phyloP scores from a whole-genome alignment of 2,888 invertebrate species.

The Patella ulyssiponensis region DNA sequence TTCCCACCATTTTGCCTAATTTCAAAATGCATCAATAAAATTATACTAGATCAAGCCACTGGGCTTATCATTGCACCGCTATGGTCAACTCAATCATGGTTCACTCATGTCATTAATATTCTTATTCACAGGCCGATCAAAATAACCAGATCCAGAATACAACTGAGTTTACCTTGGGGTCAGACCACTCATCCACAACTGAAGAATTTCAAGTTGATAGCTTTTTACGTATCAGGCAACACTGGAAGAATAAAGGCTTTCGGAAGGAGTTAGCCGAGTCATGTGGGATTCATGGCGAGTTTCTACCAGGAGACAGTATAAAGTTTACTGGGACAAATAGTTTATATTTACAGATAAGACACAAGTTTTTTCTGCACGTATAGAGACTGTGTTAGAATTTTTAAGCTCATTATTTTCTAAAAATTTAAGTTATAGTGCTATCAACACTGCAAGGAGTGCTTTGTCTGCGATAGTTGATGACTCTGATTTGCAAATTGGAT shows the following conservation, averaged over 20 bases:
- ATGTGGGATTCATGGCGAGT: conserved; percentile 33
- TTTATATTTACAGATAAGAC: conserved; percentile 28
- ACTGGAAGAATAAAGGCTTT: conserved; percentile 23
- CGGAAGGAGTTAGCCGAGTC: no score
- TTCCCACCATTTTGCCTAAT: conserved; percentile 43
- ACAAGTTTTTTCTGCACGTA: conserved; percentile 33
- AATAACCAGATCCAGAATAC: conserved; percentile 15
- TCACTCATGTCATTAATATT: conserved; percentile 23
- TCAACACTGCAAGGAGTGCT: conserved; percentile 34
- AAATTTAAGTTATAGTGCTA: conserved; percentile 29
- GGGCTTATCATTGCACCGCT: conserved; percentile 30
- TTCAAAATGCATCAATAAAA: conserved; percentile 30
- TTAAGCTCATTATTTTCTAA: conserved; percentile 22
- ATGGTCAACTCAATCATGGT: conserved; percentile 40
- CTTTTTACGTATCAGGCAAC: conserved; percentile 36
- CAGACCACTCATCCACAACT: conserved; percentile 14
- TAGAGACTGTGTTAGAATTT: conserved; percentile 24
- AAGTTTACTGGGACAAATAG: conserved; percentile 30
- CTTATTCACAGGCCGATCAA: conserved; percentile 22
- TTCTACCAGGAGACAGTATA: conserved; percentile 33
- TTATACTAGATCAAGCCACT: conserved; percentile 24
- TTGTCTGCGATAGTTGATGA: no score
- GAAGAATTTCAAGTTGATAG: conserved; percentile 29
- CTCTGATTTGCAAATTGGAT: no score
- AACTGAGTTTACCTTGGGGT: conserved; percentile 22